Conservation (phyloP, 2,113 vertebrate species). For the Neodon shergylaensis region DNA sequence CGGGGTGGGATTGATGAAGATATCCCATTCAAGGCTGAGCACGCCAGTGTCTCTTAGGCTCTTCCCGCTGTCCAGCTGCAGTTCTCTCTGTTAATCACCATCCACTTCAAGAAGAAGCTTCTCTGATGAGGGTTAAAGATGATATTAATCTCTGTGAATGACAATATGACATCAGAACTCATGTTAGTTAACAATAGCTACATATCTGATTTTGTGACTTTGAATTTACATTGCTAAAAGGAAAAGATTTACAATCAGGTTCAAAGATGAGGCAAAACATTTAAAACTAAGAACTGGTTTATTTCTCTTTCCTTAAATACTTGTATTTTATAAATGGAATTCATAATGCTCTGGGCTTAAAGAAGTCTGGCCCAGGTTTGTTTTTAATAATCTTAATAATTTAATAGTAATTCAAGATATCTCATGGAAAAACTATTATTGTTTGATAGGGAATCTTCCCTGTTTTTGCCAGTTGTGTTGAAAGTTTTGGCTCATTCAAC, state of each 20-base stretch:
- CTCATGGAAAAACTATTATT: not conserved
- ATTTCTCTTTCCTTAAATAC: not conserved
- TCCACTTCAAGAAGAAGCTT: not conserved
- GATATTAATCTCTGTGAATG: not conserved
- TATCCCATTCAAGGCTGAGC: not conserved
- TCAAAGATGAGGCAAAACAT: not conserved
- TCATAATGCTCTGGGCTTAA: too few relatives aligned
- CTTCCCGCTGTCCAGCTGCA: not conserved
- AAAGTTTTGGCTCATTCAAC: not conserved
- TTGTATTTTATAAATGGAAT: not conserved
- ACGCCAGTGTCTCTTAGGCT: rapidly evolving
- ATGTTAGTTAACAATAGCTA: not conserved
- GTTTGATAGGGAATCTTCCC: not conserved
- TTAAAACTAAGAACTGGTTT: not conserved
- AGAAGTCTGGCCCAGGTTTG: not conserved
- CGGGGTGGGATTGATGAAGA: not conserved
- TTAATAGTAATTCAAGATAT: too few relatives aligned
- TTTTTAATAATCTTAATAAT: not conserved
- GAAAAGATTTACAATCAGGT: not conserved
- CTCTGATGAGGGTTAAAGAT: not conserved
- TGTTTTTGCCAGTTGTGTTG: not conserved
- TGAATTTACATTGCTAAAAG: not conserved
- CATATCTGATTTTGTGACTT: not conserved
- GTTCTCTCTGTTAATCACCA: not conserved
- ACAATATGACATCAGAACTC: not conserved